phyloP scores from a whole-genome alignment of 2,797 vertebrate species.

The Sylvia borin region DNA sequence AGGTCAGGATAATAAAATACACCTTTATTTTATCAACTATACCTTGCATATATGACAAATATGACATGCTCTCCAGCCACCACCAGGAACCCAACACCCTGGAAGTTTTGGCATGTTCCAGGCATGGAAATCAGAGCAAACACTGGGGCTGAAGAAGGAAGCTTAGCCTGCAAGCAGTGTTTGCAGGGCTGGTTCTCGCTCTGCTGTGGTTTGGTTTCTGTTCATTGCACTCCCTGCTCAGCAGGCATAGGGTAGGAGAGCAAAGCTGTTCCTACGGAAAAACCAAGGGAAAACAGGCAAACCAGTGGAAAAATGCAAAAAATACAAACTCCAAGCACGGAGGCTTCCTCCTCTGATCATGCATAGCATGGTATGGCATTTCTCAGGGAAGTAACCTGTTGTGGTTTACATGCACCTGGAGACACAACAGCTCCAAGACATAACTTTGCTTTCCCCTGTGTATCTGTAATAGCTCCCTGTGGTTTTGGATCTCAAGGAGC shows the following conservation, averaged over 20 bases:
- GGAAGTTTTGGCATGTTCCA: not conserved
- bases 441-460: not conserved
- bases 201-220: not conserved
- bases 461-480: not conserved
- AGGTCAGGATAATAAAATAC: not conserved
- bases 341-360: not conserved
- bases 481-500: not conserved
- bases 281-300: not conserved
- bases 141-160: not conserved
- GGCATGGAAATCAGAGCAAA: not conserved
- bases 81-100: fast-evolving
- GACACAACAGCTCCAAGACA: not conserved
- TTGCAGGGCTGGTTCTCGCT: not conserved
- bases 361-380: no score
- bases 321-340: not conserved
- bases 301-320: not conserved
- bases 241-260: not conserved
- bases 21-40: not conserved
- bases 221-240: not conserved
- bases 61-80: not conserved
- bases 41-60: not conserved
- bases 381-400: not conserved
- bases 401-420: not conserved
- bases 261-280: not conserved
- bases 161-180: not conserved